Percentiles rank a stretch among this genome's conserved stretches.
Conservation (phyloP, 1,140 invertebrate species). For the Apocrypta bakeri region DNA sequence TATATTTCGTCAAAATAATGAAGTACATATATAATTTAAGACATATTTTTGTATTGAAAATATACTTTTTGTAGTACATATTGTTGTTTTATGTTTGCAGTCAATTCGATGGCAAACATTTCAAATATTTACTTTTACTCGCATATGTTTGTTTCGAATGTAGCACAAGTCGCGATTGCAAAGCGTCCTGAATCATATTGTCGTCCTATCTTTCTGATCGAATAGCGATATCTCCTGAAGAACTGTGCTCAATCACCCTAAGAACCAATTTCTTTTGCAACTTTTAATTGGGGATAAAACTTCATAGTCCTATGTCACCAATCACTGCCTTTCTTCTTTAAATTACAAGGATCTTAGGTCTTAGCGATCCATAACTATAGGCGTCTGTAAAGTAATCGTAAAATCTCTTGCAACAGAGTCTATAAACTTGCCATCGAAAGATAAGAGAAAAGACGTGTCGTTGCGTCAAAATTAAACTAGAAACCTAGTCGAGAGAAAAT, state of each 20-base stretch:
- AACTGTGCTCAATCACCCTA: not conserved
- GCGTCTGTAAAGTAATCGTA: not conserved
- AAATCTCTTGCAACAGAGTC: not conserved
- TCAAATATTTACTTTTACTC: no score
- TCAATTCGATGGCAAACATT: no score
- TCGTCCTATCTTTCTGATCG: not conserved
- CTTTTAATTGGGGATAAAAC: constrained; percentile 62
- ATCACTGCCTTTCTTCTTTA: constrained; percentile 19
- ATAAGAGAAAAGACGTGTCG: no score
- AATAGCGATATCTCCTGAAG: not conserved
- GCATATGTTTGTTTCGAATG: no score
- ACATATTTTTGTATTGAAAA: not conserved
- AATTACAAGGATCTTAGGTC: not conserved
- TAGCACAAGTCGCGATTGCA: no score
- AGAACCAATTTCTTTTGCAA: constrained; percentile 60
- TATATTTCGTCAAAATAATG: not conserved
- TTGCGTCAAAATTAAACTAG: no score
- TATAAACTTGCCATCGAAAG: not conserved
- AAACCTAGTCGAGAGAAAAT: no score
- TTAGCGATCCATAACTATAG: not conserved
- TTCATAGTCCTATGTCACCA: constrained; percentile 48
- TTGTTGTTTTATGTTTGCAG: no score
- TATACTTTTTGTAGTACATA: not conserved
- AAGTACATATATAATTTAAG: not conserved
- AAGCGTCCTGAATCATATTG: not conserved